Evolutionary conservation across 2,888 invertebrate species (phyloP), one percentile per base, ranked within the genome.

Genomic region (Epinotia brunnichana): DNA sequence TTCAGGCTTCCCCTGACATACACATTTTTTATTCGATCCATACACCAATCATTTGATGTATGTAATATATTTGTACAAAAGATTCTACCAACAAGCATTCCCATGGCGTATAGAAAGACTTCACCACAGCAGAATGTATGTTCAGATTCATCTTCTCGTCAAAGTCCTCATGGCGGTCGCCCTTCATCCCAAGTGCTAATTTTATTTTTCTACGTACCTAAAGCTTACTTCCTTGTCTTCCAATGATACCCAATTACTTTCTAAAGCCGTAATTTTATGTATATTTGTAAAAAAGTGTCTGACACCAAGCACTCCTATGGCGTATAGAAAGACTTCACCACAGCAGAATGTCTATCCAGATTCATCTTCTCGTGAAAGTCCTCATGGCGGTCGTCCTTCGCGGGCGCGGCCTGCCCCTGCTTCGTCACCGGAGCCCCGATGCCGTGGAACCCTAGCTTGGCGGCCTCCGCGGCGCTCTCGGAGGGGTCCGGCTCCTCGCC

Each of bases 391-490:
- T 66, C 66, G 41, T 66, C 66, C 7, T 24, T 21, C 3, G 66
- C 41, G 1, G 41, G 10, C 3, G 54, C 54, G 3, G 21, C 54
- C 41, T 56, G 54, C 3, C 66, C 66, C 53, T 54, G 66, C n/a
- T 56, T 66, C 2, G 54, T 56, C 5, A 85, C 80, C 2, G 86
- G 82, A 39, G 62, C 74, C 0, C 90, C 90, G 0, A 7, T 53
- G 2, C 89, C 90, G 29, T 56, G 76, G 53, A 90, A 83, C 13
- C 84, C 84, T 1, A 89, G 69, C 0, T 76, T 75, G 0, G 74
- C 75, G 1, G 89, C 86, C 77, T 85, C 87, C 9, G 75, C 66
- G 0, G n/a, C 74, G 66, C 83, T 87, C 2, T 85, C 85, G 3
- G 75, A 63, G 0, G 76, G 78, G 0, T 29, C 48, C 0, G 90